Conservation (phyloP, 92 coral and sea anemone genomes). For the Porites evermanni region DNA sequence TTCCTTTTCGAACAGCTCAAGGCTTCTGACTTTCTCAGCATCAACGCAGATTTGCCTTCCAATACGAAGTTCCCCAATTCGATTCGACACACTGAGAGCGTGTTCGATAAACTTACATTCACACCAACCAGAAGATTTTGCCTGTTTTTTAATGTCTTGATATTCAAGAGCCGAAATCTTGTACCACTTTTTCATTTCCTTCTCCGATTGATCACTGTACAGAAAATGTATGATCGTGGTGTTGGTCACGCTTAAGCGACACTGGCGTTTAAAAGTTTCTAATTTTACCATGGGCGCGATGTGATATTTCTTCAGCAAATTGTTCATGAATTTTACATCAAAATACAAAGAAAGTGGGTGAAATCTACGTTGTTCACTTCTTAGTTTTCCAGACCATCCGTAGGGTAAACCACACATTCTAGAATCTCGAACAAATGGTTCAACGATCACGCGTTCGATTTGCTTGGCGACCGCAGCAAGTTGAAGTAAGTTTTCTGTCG, state of each 20-base stretch:
- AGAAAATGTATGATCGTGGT: conserved; percentile 87
- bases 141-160: conserved; percentile 29
- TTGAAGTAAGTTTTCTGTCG: conserved; percentile 93
- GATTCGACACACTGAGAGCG: conserved; percentile 79
- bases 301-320: conserved; percentile 69
- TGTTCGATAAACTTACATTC: conserved; percentile 86
- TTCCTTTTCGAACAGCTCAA: conserved; percentile 67
- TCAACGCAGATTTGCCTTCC: conserved; percentile 94
- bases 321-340: conserved; percentile 79
- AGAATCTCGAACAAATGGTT: conserved; percentile 97
- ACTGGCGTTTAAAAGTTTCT: conserved; percentile 69
- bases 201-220: conserved; percentile 68
- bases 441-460: conserved; percentile 78
- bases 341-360: conserved; percentile 87
- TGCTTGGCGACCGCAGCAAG: conserved; percentile 84
- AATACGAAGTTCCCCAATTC: conserved; percentile 71
- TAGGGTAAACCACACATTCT: conserved; percentile 95
- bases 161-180: conserved; percentile 60
- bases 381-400: conserved; percentile 87
- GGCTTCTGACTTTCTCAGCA: conserved; percentile 76
- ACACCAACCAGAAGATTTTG: conserved; percentile 77
- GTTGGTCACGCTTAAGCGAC: conserved; percentile 57
- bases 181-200: conserved; percentile 84
- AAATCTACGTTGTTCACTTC: conserved; percentile 80
- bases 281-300: conserved; percentile 76